Evolutionary conservation across 2,888 invertebrate genomes (phyloP).

Genomic region (Lampropteryx suffumata): DNA sequence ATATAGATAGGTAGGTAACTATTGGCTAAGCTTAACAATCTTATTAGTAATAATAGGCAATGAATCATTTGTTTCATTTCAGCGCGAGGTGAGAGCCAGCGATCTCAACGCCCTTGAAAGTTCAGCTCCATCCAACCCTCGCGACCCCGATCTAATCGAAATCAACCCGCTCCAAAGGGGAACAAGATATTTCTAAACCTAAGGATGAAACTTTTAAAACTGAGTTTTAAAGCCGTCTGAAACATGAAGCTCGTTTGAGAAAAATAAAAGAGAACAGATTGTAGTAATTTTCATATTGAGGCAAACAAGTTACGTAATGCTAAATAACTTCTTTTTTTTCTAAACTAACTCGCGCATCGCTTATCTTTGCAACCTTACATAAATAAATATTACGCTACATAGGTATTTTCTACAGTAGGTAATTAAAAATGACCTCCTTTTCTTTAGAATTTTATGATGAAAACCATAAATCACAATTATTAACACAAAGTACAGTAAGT

Average conservation of each 20-base stretch:
- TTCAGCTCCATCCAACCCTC: constrained; percentile 30
- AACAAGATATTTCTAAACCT: constrained; percentile 31
- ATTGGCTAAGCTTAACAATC: too few species aligned
- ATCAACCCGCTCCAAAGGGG: constrained; percentile 41
- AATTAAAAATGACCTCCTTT: too few species aligned
- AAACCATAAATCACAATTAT: constrained; percentile 11
- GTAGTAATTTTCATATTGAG: too few species aligned
- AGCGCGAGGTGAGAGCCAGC: constrained; percentile 20
- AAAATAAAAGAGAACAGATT: constrained; percentile 21
- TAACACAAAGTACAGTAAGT: constrained; percentile 20
- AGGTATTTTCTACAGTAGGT: too few species aligned
- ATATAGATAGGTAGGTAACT: constrained; percentile 3
- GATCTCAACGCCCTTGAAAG: constrained; percentile 34
- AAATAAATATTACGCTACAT: constrained; percentile 6
- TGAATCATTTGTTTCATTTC: constrained; percentile 30
- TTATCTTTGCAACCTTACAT: too few species aligned
- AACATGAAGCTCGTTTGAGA: constrained; percentile 14
- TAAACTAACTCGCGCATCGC: too few species aligned
- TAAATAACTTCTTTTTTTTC: too few species aligned
- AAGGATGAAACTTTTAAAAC: constrained; percentile 28
- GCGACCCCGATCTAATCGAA: constrained; percentile 45
- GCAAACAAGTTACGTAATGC: too few species aligned
- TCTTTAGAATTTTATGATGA: background rate
- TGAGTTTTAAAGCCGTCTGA: constrained; percentile 14
- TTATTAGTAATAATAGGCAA: constrained; percentile 16